Percentiles rank a stretch among this genome's conserved stretches.
phyloP scores from a whole-genome alignment of 2,113 vertebrate species.

The Lepisosteus oculatus region DNA sequence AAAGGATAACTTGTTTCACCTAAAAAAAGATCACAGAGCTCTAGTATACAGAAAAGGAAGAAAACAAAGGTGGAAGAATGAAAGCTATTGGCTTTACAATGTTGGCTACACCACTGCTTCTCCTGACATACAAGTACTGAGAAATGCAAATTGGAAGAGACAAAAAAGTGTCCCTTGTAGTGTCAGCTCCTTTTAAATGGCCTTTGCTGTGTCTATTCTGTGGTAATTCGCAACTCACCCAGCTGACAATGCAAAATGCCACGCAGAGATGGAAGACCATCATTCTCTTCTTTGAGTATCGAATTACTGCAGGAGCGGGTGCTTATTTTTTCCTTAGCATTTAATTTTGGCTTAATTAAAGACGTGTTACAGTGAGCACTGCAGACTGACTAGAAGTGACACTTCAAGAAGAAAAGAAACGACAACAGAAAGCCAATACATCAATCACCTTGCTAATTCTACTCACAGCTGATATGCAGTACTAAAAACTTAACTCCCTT shows the following conservation, averaged over 20 bases:
- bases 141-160: too few species aligned
- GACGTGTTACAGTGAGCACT: not conserved
- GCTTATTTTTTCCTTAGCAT: not conserved
- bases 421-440: slow-evolving; percentile 7
- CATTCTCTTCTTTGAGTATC: too few species aligned
- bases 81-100: too few species aligned
- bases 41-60: too few species aligned
- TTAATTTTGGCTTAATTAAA: not conserved
- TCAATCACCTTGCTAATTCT: not conserved
- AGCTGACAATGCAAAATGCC: slow-evolving; percentile 25
- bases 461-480: slow-evolving; percentile 1
- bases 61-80: too few species aligned
- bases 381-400: not conserved
- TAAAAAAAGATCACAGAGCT: too few species aligned
- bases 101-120: too few species aligned
- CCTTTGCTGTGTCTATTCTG: not conserved
- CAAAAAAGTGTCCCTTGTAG: too few species aligned
- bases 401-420: slow-evolving; percentile 5
- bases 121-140: too few species aligned
- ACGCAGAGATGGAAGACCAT: slow-evolving; percentile 7
- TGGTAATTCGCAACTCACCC: slow-evolving; percentile 36
- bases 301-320: too few species aligned
- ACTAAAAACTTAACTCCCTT: slow-evolving; percentile 20
- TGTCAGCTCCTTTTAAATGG: too few species aligned
- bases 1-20: too few species aligned